Percentiles rank a stretch among this genome's conserved stretches.
Evolutionary conservation across 2,113 vertebrate species (phyloP).

Genomic region (Dipodomys merriami): DNA sequence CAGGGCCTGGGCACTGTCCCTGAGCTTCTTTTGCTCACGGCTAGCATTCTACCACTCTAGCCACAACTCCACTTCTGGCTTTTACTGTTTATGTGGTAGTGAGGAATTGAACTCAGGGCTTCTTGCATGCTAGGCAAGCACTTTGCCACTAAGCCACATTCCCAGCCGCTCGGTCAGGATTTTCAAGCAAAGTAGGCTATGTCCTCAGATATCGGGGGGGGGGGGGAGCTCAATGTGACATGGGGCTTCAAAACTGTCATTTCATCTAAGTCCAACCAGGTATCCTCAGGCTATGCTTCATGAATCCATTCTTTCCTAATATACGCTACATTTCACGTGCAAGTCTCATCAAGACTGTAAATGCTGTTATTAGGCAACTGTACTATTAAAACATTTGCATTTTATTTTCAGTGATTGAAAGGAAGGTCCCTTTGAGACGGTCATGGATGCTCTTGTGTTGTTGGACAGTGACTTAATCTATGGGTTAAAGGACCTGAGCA

Average conservation of each 20-base stretch:
- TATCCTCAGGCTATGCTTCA: background rate
- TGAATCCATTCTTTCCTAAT: background rate
- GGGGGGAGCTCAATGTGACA: background rate
- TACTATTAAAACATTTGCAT: background rate
- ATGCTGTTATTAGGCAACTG: background rate
- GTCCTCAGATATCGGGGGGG: background rate
- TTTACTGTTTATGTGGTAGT: no score
- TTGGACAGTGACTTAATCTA: background rate
- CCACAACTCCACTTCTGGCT: no score
- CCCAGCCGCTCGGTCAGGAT: background rate
- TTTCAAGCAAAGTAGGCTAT: background rate
- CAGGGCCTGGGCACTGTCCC: no score
- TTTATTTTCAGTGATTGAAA: constrained; percentile 35
- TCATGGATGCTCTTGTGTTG: background rate
- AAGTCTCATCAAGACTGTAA: background rate
- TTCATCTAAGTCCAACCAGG: background rate
- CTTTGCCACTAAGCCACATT: no score
- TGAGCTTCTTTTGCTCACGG: no score
- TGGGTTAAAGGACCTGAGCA: background rate
- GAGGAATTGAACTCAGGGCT: no score
- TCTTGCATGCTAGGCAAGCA: no score
- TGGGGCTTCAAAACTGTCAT: background rate
- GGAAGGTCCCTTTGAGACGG: background rate
- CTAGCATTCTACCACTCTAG: no score
- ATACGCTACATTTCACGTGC: background rate